Conservation (phyloP, 2,888 invertebrate species). For the Pemphredon lugubris region DNA sequence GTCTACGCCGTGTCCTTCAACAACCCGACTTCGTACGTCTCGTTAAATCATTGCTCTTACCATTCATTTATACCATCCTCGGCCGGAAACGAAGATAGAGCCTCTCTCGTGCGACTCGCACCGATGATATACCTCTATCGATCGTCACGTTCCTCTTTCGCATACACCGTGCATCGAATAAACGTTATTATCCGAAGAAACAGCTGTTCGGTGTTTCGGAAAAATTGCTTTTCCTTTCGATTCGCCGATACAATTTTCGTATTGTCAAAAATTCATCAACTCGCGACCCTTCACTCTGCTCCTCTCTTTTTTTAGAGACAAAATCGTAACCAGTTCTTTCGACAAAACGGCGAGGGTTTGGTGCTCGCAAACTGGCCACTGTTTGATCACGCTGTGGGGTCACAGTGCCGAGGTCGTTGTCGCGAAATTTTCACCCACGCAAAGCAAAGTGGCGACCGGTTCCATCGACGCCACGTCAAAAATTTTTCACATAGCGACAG, state of each 20-base stretch:
- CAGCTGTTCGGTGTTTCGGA: too few species aligned
- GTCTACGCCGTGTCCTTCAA: conserved; percentile 91
- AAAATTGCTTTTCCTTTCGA: too few species aligned
- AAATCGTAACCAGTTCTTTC: conserved; percentile 90
- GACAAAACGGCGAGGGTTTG: conserved; percentile 90
- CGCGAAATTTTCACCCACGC: conserved; percentile 86
- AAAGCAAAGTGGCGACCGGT: conserved; percentile 87
- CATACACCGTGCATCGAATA: not conserved
- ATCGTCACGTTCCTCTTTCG: not conserved
- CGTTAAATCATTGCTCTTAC: conserved; percentile 37
- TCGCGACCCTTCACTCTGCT: too few species aligned
- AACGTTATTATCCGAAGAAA: not conserved
- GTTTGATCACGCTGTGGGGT: conserved; percentile 87
- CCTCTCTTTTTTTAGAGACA: conserved; percentile 83
- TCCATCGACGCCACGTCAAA: conserved; percentile 90
- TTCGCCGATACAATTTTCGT: too few species aligned
- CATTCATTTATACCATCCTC: conserved; percentile 21
- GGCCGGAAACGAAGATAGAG: conserved; percentile 30
- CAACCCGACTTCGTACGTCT: conserved; percentile 87
- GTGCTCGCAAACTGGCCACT: conserved; percentile 86
- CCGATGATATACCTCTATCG: not conserved
- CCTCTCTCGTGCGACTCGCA: conserved; percentile 10
- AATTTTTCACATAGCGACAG: conserved; percentile 87
- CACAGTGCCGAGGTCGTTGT: conserved; percentile 89
- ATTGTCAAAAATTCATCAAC: too few species aligned